Conservation (phyloP, 30 jellyfish, hydroid and myxozoan genomes). For the Sanderia malayensis region DNA sequence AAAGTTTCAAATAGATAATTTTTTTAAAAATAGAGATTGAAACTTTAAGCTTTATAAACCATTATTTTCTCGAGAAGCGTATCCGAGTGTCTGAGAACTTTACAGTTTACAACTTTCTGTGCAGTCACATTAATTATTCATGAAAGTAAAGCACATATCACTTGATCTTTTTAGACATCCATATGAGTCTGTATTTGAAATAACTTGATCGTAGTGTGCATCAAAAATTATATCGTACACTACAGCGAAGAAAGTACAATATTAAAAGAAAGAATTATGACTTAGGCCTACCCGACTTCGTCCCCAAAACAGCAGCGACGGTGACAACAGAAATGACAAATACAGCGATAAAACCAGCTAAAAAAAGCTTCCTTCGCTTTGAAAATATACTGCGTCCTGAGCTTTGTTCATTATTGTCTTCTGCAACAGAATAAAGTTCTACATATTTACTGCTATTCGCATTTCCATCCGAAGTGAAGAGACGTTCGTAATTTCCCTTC, state of each 20-base stretch:
- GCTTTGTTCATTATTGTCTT: constrained; percentile 14
- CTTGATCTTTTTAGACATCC: not conserved
- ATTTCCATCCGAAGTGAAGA: constrained; percentile 15
- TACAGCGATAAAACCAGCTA: constrained; percentile 57
- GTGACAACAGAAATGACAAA: constrained; percentile 48
- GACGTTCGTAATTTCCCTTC: constrained; percentile 44
- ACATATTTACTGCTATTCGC: constrained; percentile 31
- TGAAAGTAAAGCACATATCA: not conserved
- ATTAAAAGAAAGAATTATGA: not conserved
- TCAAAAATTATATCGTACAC: no score
- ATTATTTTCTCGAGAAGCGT: no score
- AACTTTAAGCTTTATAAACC: no score
- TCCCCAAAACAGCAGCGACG: constrained; percentile 56
- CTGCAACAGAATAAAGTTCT: constrained; percentile 35
- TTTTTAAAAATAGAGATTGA: no score
- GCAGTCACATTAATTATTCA: not conserved
- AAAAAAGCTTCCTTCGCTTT: constrained; percentile 31
- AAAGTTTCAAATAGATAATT: no score
- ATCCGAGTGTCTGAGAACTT: no score
- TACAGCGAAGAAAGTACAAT: no score
- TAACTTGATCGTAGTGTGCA: not conserved
- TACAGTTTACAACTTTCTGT: no score
- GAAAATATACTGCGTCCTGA: constrained; percentile 12
- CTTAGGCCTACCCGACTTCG: constrained; percentile 25
- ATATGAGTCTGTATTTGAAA: not conserved